phyloP scores from a whole-genome alignment of 2,113 vertebrate genomes.

The Xiphophorus maculatus region DNA sequence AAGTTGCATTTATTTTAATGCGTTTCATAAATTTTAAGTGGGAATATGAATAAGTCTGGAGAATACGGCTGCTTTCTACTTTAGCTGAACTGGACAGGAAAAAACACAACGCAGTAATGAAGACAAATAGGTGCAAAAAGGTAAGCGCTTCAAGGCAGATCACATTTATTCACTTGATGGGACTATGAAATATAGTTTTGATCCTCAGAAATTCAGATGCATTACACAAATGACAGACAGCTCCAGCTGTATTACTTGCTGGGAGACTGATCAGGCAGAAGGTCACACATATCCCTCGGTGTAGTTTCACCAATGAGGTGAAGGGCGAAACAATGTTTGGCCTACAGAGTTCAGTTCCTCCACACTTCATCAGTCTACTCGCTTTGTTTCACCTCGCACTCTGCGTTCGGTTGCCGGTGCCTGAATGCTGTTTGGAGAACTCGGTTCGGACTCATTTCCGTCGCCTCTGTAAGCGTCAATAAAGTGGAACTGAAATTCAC shows the following conservation, averaged over 20 bases:
- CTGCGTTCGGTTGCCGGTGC: constrained; percentile 37
- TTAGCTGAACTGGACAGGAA: not conserved
- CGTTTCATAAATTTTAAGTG: not conserved
- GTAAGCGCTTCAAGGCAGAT: not conserved
- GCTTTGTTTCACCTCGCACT: constrained; percentile 10
- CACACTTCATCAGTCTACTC: constrained; percentile 26
- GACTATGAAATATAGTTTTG: not conserved
- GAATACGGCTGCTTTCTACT: not conserved
- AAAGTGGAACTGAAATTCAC: constrained; percentile 37
- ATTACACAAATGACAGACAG: not conserved
- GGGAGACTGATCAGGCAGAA: not conserved
- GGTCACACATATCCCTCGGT: constrained; percentile 12
- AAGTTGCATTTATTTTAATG: not conserved
- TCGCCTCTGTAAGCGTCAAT: constrained; percentile 53
- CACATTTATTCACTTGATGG: not conserved
- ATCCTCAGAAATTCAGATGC: not conserved
- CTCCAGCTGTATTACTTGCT: not conserved
- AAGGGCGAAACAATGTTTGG: constrained; percentile 39
- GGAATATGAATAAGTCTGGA: not conserved
- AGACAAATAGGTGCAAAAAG: not conserved
- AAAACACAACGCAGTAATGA: not conserved
- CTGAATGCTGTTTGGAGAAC: constrained; percentile 50
- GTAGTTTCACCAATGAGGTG: constrained; percentile 26
- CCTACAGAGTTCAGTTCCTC: constrained; percentile 6
- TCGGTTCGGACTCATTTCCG: constrained; percentile 51